These are phyloP conservation scores for Circaetus cinerascens DNA, from an alignment of 2,113 vertebrate genomes.

Conservation along the genomic window DNA sequence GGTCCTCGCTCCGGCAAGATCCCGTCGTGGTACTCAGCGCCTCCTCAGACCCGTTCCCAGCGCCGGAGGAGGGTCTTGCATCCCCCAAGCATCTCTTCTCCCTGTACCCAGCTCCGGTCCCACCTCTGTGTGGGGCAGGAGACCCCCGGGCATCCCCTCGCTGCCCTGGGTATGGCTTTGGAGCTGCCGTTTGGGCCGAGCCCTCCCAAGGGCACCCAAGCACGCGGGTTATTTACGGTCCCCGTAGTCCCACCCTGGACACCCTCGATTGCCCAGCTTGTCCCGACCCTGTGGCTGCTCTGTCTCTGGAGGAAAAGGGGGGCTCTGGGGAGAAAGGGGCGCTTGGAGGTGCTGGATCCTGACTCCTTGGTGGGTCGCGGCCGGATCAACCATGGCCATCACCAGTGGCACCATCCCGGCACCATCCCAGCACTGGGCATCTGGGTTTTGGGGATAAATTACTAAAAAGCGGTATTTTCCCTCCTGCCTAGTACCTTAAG, in stretches of 20 bases:
- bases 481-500: fast-evolving
- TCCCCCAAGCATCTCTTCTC: no score
- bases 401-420: neutral
- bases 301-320: fast-evolving
- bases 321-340: fast-evolving
- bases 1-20: fast-evolving
- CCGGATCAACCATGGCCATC: fast-evolving
- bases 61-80: neutral
- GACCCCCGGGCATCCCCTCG: fast-evolving
- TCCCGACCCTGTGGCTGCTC: fast-evolving
- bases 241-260: fast-evolving
- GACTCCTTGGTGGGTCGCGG: fast-evolving
- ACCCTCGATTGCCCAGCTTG: neutral
- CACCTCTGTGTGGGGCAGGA: neutral
- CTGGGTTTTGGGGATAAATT: neutral
- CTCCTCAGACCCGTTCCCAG: neutral
- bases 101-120: fast-evolving
- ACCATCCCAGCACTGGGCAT: no score
- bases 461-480: neutral
- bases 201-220: neutral
- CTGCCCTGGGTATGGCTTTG: neutral
- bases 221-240: fast-evolving
- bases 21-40: fast-evolving
- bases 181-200: neutral
- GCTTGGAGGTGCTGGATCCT: neutral